phyloP scores from a whole-genome alignment of 2,888 invertebrate genomes.

The Mythimna ferrago region DNA sequence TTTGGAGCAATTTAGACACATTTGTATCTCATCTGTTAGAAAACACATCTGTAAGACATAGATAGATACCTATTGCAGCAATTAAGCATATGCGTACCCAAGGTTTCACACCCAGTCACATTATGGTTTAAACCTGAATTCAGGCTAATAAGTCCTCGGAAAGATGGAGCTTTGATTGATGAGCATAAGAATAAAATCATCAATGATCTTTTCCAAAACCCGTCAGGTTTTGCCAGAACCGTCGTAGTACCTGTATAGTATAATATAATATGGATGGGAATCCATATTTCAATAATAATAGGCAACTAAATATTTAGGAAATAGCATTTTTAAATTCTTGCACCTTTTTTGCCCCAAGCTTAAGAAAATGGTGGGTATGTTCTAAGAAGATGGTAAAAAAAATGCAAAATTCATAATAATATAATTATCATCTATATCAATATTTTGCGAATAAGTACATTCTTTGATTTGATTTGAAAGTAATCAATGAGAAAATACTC shows the following conservation, averaged over 20 bases:
- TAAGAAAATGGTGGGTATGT: not conserved
- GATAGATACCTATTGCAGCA: not conserved
- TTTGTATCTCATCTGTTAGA: conserved; percentile 16
- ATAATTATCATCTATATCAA: too few species aligned
- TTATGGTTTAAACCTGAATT: not conserved
- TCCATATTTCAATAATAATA: too few species aligned
- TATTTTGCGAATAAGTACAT: too few species aligned
- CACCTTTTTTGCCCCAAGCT: not conserved
- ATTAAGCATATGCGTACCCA: not conserved
- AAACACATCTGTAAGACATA: conserved; percentile 17
- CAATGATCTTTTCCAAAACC: not conserved
- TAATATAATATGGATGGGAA: too few species aligned
- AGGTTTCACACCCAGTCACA: too few species aligned
- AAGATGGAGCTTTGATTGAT: not conserved
- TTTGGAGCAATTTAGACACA: conserved; percentile 5
- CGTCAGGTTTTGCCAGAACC: not conserved
- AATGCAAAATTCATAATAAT: too few species aligned
- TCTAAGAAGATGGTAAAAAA: too few species aligned
- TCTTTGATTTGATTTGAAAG: not conserved
- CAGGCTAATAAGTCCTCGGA: not conserved
- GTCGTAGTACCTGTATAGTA: too few species aligned
- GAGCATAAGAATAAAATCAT: not conserved
- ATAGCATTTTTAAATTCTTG: not conserved
- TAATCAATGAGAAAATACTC: not conserved
- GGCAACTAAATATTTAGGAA: too few species aligned